Conservation (phyloP, 2,888 invertebrate species). For the Ormyrus thymus region DNA sequence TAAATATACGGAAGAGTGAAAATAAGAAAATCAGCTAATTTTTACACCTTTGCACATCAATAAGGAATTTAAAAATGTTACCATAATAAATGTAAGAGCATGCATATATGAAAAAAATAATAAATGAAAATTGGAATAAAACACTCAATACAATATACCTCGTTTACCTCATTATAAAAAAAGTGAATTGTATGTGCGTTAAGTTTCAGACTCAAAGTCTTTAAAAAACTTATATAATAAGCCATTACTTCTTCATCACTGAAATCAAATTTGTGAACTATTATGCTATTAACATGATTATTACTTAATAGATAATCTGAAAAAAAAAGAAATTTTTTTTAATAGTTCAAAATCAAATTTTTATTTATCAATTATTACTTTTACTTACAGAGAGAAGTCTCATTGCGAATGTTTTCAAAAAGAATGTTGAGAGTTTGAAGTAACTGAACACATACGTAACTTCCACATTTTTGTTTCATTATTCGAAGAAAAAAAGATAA, state of each 20-base stretch:
- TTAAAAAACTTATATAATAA: conserved; percentile 99
- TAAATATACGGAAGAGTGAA: too few relatives aligned
- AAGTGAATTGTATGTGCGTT: conserved; percentile 99
- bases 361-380: not conserved
- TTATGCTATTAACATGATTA: conserved; percentile 99
- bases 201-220: conserved; percentile 97
- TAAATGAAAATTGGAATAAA: conserved; percentile 49
- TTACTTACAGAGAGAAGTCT: conserved; percentile 97
- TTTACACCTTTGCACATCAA: not conserved
- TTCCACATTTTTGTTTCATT: conserved; percentile 97
- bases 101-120: conserved; percentile 31
- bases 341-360: not conserved
- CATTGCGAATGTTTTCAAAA: conserved; percentile 99
- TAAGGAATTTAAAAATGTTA: not conserved
- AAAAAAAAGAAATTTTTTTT: conserved; percentile 68
- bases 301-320: conserved; percentile 98
- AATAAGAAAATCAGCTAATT: too few relatives aligned
- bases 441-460: conserved; percentile 97
- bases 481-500: conserved; percentile 97
- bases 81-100: conserved; percentile 22
- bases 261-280: conserved; percentile 99
- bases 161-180: conserved; percentile 96
- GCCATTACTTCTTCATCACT: conserved; percentile 99
- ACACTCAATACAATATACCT: conserved; percentile 53
- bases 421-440: conserved; percentile 98